A percentile compares a stretch with the other conserved stretches of the same genome.
phyloP scores from a whole-genome alignment of 2,113 vertebrate genomes.

The Gallinago jamesoni region DNA sequence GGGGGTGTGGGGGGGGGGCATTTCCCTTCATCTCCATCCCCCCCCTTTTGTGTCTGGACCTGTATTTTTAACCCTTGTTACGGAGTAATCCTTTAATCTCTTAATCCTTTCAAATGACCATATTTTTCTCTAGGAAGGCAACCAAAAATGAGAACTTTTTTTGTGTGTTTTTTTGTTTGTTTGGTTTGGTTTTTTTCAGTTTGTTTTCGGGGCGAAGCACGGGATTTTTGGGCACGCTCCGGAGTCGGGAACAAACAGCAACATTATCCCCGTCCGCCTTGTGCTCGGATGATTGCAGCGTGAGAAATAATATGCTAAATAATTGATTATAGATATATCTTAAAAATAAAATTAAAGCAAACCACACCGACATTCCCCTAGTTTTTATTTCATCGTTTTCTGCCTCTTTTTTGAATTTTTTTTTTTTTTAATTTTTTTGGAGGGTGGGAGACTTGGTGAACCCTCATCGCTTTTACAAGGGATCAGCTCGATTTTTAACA shows the following conservation, averaged over 20 bases:
- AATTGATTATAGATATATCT: background rate
- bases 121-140: constrained; percentile 9
- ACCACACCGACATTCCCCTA: background rate
- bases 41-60: constrained; percentile 14
- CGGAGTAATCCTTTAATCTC: background rate
- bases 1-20: background rate
- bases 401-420: background rate
- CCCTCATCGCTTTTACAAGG: background rate
- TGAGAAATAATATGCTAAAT: background rate
- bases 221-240: background rate
- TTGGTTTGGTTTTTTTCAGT: background rate
- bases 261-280: background rate
- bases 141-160: background rate
- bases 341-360: constrained; percentile 15
- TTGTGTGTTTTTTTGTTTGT: too few relatives aligned
- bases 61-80: constrained; percentile 40
- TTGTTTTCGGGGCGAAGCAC: background rate
- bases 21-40: background rate
- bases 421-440: background rate
- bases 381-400: background rate
- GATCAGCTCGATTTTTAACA: constrained; percentile 34
- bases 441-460: background rate
- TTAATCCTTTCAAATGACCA: constrained; percentile 23
- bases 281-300: background rate
- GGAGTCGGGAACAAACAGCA: background rate